These are phyloP conservation scores for Calyptomena viridis DNA, from an alignment of 2,113 vertebrate species.

Conservation along the genomic window DNA sequence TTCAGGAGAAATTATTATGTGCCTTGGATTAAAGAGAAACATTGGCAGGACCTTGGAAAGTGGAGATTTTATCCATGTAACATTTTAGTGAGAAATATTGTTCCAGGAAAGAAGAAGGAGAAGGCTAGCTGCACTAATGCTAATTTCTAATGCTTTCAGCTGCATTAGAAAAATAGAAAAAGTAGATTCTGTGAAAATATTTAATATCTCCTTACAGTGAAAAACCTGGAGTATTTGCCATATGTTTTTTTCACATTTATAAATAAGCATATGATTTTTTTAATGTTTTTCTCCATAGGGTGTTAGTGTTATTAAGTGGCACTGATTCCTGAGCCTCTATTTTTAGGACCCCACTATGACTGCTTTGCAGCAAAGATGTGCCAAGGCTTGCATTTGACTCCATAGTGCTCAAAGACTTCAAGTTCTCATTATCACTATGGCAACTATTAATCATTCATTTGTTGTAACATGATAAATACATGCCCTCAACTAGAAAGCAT, in stretches of 20 bases:
- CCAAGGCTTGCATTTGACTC: constrained; percentile 32
- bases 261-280: not conserved
- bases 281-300: not conserved
- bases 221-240: not conserved
- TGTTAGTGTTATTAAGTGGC: not conserved
- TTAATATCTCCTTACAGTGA: not conserved
- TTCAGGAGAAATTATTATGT: not conserved
- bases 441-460: constrained; percentile 56
- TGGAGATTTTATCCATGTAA: not conserved
- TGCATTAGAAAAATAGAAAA: not conserved
- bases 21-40: not conserved
- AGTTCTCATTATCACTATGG: constrained; percentile 57
- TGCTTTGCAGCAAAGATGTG: not conserved
- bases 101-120: not conserved
- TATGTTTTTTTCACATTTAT: not conserved
- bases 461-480: constrained; percentile 47
- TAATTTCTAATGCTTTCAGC: too few species aligned
- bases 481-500: constrained; percentile 41
- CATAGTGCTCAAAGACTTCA: constrained; percentile 1
- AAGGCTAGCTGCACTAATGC: too few species aligned
- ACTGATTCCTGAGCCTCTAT: not conserved
- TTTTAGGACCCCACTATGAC: not conserved
- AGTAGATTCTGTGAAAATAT: not conserved
- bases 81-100: not conserved
- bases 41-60: not conserved